phyloP scores from a whole-genome alignment of 2,113 vertebrate species.

The Cricetomys ansorgei region DNA sequence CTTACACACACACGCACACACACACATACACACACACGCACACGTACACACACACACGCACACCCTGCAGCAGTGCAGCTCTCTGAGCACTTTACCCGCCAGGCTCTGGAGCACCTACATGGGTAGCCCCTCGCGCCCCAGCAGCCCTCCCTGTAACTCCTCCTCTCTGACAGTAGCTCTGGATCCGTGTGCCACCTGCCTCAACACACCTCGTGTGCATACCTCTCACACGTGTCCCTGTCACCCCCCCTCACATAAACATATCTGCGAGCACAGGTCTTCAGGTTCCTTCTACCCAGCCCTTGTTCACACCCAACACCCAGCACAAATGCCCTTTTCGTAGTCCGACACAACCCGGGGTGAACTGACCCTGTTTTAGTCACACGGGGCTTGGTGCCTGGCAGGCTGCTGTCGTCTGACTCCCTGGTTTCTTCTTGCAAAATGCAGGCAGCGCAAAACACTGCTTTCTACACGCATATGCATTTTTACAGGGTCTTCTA shows the following conservation, averaged over 20 bases:
- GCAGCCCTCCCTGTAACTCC: neutral
- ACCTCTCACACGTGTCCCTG: neutral
- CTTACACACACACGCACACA: too few relatives aligned
- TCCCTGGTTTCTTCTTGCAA: neutral
- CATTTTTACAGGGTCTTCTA: neutral
- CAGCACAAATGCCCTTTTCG: neutral
- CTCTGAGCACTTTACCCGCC: neutral
- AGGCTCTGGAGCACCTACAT: neutral
- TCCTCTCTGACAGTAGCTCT: neutral
- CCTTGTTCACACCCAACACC: neutral
- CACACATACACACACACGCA: too few relatives aligned
- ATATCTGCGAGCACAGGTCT: neutral
- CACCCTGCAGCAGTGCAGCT: neutral
- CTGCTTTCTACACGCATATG: neutral
- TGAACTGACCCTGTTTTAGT: neutral
- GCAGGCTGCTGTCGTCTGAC: neutral
- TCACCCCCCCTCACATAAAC: neutral
- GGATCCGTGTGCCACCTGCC: rapidly evolving
- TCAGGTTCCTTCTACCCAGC: neutral
- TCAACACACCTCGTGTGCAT: rapidly evolving
- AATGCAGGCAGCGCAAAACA: neutral
- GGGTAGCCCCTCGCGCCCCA: rapidly evolving
- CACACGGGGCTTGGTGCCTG: neutral
- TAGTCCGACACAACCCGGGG: neutral
- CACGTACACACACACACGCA: neutral